Conservation (phyloP, 2,113 vertebrate species). For the Brachionichthys hirsutus region DNA sequence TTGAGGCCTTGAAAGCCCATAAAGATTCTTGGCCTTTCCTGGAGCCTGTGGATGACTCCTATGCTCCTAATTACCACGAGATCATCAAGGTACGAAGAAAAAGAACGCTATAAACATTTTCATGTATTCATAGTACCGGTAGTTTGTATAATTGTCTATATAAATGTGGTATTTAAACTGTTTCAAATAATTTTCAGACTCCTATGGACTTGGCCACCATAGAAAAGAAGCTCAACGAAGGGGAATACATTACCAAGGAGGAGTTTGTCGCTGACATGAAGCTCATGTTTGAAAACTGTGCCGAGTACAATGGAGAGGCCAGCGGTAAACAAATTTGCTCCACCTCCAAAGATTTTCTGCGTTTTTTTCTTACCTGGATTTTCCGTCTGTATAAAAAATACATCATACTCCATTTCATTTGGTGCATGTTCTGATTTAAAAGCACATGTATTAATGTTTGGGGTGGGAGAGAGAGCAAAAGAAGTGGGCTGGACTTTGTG, state of each 20-base stretch:
- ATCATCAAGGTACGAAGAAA: slow-evolving; percentile 88
- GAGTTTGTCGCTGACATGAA: slow-evolving; percentile 95
- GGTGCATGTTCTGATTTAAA: slow-evolving; percentile 28
- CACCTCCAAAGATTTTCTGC: neutral
- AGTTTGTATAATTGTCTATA: too few relatives aligned
- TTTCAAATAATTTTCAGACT: slow-evolving; percentile 69
- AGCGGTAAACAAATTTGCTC: slow-evolving; percentile 82
- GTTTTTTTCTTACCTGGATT: neutral
- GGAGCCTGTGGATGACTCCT: slow-evolving; percentile 96
- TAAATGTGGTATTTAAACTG: too few relatives aligned
- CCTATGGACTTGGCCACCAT: slow-evolving; percentile 98
- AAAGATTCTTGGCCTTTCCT: slow-evolving; percentile 98
- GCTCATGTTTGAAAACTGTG: slow-evolving; percentile 96
- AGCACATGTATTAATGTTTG: slow-evolving; percentile 14
- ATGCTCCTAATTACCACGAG: slow-evolving; percentile 94
- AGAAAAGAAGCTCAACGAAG: slow-evolving; percentile 91
- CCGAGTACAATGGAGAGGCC: slow-evolving; percentile 94
- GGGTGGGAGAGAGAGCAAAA: slow-evolving; percentile 28
- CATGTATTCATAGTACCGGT: neutral
- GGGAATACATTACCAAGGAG: slow-evolving; percentile 92
- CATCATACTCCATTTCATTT: slow-evolving; percentile 1
- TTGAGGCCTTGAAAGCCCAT: slow-evolving; percentile 92
- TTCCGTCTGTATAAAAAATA: neutral
- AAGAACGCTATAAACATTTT: neutral
- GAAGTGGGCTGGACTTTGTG: slow-evolving; percentile 43